phyloP scores from a whole-genome alignment of 2,888 invertebrate species.

The Philhelius pedissequus region DNA sequence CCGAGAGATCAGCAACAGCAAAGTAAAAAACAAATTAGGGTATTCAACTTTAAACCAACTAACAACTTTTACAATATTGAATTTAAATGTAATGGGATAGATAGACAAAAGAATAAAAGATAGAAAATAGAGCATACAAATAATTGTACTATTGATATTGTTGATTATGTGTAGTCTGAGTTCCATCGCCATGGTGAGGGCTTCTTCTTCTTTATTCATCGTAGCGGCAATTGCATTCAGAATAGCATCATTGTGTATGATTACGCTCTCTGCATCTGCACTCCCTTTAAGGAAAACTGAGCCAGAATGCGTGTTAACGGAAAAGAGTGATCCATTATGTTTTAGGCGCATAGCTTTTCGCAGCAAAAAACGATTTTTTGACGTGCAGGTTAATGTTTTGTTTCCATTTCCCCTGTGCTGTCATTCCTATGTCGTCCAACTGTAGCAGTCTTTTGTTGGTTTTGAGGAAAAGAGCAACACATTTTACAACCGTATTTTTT shows the following conservation, averaged over 20 bases:
- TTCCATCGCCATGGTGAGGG: not conserved
- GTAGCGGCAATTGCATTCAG: no score
- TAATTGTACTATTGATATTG: no score
- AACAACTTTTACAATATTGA: no score
- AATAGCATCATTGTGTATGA: not conserved
- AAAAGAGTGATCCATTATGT: not conserved
- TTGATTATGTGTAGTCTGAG: not conserved
- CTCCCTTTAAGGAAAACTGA: not conserved
- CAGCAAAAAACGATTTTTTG: not conserved
- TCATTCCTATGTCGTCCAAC: not conserved
- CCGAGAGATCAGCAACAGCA: no score
- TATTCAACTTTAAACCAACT: no score
- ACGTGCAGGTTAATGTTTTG: not conserved
- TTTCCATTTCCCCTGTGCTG: not conserved
- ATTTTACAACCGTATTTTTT: not conserved
- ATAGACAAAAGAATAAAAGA: no score
- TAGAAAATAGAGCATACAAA: no score
- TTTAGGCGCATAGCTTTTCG: not conserved
- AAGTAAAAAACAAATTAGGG: no score
- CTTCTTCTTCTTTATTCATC: not conserved
- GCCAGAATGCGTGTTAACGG: not conserved
- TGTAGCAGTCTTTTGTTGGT: not conserved
- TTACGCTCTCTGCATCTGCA: not conserved
- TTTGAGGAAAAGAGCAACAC: not conserved
- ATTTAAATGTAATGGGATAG: no score